A percentile compares a stretch with the other conserved stretches of the same genome.
Evolutionary conservation across 2,113 vertebrate genomes (phyloP).

Genomic region (Riparia riparia): DNA sequence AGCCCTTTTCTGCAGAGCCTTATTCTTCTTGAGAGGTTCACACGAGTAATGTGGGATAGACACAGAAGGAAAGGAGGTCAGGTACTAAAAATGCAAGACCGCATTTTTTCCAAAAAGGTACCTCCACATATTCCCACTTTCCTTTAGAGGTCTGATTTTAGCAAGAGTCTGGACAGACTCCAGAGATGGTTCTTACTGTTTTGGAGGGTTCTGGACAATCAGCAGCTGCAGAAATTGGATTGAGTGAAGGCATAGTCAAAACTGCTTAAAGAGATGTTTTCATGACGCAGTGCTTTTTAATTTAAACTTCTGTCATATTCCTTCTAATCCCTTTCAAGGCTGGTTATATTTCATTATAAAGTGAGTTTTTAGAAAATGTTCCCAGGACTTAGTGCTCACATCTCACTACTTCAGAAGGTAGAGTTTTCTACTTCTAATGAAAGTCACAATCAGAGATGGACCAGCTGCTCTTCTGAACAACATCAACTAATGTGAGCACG

Average conservation of each 20-base stretch:
- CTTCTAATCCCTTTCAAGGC: not conserved
- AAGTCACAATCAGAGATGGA: conserved; percentile 3
- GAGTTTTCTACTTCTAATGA: not conserved
- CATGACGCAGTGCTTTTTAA: not conserved
- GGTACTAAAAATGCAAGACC: not conserved
- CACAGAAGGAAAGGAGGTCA: not conserved
- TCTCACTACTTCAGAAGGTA: not conserved
- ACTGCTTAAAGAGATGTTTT: not conserved
- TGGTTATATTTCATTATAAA: not conserved
- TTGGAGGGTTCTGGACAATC: not conserved
- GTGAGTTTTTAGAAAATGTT: conserved; percentile 6
- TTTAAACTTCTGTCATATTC: not conserved
- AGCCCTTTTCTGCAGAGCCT: not conserved
- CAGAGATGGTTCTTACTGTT: not conserved
- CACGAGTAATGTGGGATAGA: not conserved
- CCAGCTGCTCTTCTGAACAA: not conserved
- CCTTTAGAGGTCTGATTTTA: not conserved
- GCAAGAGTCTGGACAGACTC: not conserved
- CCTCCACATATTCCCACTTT: not conserved
- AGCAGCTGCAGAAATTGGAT: not conserved
- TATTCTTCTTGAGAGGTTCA: not conserved
- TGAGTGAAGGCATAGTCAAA: not conserved
- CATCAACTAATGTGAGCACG: not conserved
- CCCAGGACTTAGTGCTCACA: not conserved
- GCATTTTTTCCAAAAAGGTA: not conserved